phyloP scores from a whole-genome alignment of 92 coral and sea anemone species.

The Parazoanthus darwini region DNA sequence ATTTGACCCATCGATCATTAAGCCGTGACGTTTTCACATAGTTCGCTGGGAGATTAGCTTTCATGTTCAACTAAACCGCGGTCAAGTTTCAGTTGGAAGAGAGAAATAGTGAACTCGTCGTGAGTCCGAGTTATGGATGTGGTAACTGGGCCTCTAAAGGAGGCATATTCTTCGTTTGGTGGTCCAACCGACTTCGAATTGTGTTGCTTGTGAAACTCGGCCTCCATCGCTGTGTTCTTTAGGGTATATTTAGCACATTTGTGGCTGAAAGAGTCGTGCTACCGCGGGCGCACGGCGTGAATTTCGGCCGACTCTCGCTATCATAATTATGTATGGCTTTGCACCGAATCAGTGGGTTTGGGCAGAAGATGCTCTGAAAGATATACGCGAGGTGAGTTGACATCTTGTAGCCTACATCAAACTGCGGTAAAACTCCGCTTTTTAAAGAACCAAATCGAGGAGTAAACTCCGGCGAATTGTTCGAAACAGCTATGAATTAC shows the following conservation, averaged over 20 bases:
- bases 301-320: slow-evolving; percentile 6
- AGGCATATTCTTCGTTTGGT: slow-evolving; percentile 7
- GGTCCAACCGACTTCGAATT: neutral
- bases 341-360: slow-evolving; percentile 48
- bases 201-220: slow-evolving; percentile 9
- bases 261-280: neutral
- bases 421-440: neutral
- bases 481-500: slow-evolving; percentile 14
- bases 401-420: neutral
- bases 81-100: slow-evolving; percentile 36
- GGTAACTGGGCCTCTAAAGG: slow-evolving; percentile 17
- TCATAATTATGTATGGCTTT: slow-evolving; percentile 46
- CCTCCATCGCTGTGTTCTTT: neutral
- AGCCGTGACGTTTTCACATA: slow-evolving; percentile 22
- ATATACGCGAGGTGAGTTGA: slow-evolving; percentile 70
- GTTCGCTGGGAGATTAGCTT: slow-evolving; percentile 28
- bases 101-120: slow-evolving; percentile 7
- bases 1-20: slow-evolving; percentile 41
- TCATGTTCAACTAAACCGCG: slow-evolving; percentile 25
- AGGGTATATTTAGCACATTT: neutral
- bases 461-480: neutral
- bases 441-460: slow-evolving; percentile 4
- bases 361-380: slow-evolving; percentile 73
- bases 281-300: slow-evolving; percentile 45
- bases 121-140: slow-evolving; percentile 5